Evolutionary conservation across 2,113 vertebrate genomes (phyloP).

Genomic region (Henicopernis longicauda): DNA sequence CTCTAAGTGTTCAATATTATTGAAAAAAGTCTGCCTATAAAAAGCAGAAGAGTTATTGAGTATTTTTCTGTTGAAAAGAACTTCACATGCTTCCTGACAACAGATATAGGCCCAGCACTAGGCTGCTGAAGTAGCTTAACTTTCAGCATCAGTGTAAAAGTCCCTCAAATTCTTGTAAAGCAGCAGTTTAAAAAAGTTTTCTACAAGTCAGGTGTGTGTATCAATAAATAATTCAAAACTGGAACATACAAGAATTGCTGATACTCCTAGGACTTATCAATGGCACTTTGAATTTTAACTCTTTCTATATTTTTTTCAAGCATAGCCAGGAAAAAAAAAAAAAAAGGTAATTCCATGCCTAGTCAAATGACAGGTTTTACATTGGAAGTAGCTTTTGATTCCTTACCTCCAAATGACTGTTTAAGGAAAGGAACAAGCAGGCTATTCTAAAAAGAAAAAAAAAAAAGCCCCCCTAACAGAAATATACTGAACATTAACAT

Average conservation of each 20-base stretch:
- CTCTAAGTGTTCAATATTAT: not conserved
- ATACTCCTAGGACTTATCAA: not conserved
- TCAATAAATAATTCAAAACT: not conserved
- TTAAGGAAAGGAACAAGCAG: not conserved
- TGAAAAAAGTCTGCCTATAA: not conserved
- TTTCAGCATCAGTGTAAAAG: not conserved
- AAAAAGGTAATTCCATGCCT: not conserved
- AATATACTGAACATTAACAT: not conserved
- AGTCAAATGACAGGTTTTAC: not conserved
- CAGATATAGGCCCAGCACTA: fast-evolving
- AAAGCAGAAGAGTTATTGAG: not conserved
- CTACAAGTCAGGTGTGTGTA: not conserved
- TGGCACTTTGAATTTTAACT: not conserved
- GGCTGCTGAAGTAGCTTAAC: not conserved
- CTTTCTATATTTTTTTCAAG: not conserved
- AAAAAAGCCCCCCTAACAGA: not conserved
- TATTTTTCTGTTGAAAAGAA: not conserved
- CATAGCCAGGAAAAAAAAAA: not conserved
- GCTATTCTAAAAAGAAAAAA: not conserved
- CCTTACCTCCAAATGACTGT: not conserved
- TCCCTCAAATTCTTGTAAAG: not conserved
- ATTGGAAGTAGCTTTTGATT: not conserved
- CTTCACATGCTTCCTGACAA: not conserved
- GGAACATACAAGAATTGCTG: not conserved
- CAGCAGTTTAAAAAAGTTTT: not conserved